Evolutionary conservation across 2,113 vertebrate species (phyloP).

Genomic region (Malaclemys terrapin): DNA sequence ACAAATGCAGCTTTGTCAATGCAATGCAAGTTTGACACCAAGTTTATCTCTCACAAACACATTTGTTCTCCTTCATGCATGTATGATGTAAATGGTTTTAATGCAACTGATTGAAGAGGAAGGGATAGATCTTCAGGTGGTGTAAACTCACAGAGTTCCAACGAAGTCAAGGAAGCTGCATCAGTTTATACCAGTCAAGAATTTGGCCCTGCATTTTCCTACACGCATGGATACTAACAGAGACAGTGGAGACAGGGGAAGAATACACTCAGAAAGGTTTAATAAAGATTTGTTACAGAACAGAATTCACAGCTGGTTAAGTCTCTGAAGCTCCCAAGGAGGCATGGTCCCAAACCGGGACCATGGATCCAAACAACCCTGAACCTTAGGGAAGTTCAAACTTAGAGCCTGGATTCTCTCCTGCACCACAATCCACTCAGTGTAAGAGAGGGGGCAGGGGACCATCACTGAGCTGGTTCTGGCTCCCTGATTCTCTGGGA

Average conservation of each 20-base stretch:
- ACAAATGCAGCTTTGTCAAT: neutral
- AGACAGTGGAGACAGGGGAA: neutral
- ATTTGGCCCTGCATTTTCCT: neutral
- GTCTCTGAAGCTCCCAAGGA: neutral
- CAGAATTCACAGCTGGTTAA: neutral
- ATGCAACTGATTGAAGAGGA: neutral
- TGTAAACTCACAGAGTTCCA: neutral
- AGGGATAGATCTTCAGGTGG: neutral
- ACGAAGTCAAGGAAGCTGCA: neutral
- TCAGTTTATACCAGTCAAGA: neutral
- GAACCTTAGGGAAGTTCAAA: neutral
- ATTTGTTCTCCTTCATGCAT: neutral
- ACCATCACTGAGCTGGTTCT: neutral
- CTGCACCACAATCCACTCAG: neutral
- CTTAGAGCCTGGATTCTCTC: neutral
- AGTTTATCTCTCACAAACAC: conserved; percentile 26
- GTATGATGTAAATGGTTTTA: neutral
- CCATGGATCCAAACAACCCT: neutral
- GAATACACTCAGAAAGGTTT: neutral
- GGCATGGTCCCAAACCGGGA: too few species aligned
- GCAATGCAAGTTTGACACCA: neutral
- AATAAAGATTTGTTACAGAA: neutral
- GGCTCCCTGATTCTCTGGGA: neutral
- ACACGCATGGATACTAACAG: neutral
- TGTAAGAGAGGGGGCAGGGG: too few species aligned